Conservation (phyloP, 2,888 invertebrate genomes). For the Cryptus armator region DNA sequence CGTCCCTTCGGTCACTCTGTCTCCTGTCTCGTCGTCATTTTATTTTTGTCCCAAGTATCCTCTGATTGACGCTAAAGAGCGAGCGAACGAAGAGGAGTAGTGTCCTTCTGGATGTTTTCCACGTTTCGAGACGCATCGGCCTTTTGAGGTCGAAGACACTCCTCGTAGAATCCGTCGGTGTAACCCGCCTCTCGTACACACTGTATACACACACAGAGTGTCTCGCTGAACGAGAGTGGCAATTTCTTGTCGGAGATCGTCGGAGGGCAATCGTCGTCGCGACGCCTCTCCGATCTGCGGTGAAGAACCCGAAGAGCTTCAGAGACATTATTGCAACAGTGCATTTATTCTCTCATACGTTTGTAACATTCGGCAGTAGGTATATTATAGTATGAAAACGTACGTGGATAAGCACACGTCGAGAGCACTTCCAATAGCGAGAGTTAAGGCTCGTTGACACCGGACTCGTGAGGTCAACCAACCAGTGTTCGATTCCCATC, state of each 20-base stretch:
- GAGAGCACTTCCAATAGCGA: slow-evolving; percentile 71
- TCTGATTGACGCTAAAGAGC: slow-evolving; percentile 43
- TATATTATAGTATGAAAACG: slow-evolving; percentile 36
- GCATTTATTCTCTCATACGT: slow-evolving; percentile 27
- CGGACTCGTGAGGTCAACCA: slow-evolving; percentile 81
- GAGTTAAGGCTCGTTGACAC: slow-evolving; percentile 83
- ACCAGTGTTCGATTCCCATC: slow-evolving; percentile 82
- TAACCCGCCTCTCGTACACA: slow-evolving; percentile 7
- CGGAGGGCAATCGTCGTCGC: slow-evolving; percentile 49
- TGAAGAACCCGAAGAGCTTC: slow-evolving; percentile 42
- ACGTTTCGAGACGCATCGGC: slow-evolving; percentile 4
- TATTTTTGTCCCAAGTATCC: slow-evolving; percentile 35
- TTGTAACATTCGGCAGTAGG: slow-evolving; percentile 17
- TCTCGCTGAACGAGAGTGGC: slow-evolving; percentile 49
- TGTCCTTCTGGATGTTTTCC: slow-evolving; percentile 7
- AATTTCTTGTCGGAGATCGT: slow-evolving; percentile 48
- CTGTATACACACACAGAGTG: slow-evolving; percentile 22
- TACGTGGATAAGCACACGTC: slow-evolving; percentile 61
- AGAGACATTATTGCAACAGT: not conserved
- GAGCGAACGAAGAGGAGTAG: not conserved
- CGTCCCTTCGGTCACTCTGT: not conserved
- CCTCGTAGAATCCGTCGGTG: slow-evolving; percentile 2
- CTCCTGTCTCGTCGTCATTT: slow-evolving; percentile 44
- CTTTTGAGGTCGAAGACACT: slow-evolving; percentile 47
- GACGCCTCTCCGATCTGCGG: slow-evolving; percentile 23